Conservation (phyloP, 2,797 vertebrate species). For the Mycteria americana region DNA sequence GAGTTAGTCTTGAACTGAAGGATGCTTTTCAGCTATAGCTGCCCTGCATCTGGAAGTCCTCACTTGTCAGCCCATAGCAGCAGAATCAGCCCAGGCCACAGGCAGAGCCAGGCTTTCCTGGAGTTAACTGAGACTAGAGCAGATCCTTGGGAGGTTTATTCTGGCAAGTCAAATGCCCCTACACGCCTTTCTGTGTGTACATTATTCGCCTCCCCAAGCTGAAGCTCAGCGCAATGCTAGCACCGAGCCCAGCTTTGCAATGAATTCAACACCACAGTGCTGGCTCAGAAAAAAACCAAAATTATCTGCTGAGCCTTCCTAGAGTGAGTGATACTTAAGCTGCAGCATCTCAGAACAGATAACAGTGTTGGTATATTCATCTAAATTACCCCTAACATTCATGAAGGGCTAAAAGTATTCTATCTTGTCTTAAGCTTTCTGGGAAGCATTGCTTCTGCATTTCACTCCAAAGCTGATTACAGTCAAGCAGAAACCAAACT, state of each 20-base stretch:
- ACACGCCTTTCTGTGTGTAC: neutral
- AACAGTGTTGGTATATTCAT: neutral
- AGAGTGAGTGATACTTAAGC: neutral
- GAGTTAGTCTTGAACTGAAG: neutral
- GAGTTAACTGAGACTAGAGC: neutral
- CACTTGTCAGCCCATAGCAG: neutral
- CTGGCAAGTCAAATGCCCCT: neutral
- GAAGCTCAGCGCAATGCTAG: rapidly evolving
- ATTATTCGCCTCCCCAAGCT: neutral
- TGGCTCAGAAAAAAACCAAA: neutral
- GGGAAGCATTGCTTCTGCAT: neutral
- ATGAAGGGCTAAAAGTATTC: neutral
- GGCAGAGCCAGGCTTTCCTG: neutral
- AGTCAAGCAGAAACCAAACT: neutral
- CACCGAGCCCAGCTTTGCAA: neutral
- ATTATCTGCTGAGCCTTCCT: neutral
- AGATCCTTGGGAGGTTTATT: neutral
- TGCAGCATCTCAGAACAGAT: neutral
- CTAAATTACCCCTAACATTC: neutral
- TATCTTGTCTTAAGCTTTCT: neutral
- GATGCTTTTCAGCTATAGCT: neutral
- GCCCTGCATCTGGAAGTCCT: neutral
- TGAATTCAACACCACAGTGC: neutral
- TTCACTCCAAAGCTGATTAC: neutral
- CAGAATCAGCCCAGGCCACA: neutral